Evolutionary conservation across 1,140 invertebrate species (phyloP), one percentile per base, ranked within the genome.

Genomic region (Drosophila gunungcola): DNA sequence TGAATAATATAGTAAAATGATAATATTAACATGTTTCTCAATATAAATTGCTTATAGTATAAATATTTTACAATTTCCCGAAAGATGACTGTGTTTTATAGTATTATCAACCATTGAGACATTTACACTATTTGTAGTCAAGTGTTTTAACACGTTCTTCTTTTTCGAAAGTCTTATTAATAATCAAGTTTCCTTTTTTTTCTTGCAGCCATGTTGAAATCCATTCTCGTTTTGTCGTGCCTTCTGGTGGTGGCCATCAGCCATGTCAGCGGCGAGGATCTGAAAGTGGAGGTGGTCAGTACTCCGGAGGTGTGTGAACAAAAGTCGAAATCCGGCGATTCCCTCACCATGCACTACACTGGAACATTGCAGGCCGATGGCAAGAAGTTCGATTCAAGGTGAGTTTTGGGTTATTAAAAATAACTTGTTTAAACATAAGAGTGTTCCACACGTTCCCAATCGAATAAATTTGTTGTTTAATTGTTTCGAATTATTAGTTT

Each of bases 341-440:
- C 96, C 94, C 94, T 98, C 38, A 97, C 97, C 49, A 98, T 98
- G 97, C 97, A 98, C 92, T 98, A 98, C 91, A 97, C 96, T 38
- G 97, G 97, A 74, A 98, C 96, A 21, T 94, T 98, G 13, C 73
- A 69, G 42, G 93, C 94, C 69, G 96, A 98, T 93, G 97, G 97
- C 57, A 97, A 95, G 84, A 97, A 98, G 93, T 98, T 98, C 91
- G 97, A 98, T 92, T 98, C 97, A 78, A 98, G 97, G 97, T 98
- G 94, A 95, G 94, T 94, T 6, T 21, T 46, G 1, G 11, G 27
- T 27, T 41, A 27, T 21, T 6, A 32, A 32, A 32, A 6, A 32
- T 7, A 32, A 32, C 29, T 7, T 32, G 7, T 32, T 6, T 32
- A 32, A 32, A 32, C 1, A 7, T 32, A 32, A 7, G 5, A 32